These are phyloP conservation scores for Reticulitermes speratus DNA, from an alignment of 1,140 invertebrate species.

Conservation along the genomic window DNA sequence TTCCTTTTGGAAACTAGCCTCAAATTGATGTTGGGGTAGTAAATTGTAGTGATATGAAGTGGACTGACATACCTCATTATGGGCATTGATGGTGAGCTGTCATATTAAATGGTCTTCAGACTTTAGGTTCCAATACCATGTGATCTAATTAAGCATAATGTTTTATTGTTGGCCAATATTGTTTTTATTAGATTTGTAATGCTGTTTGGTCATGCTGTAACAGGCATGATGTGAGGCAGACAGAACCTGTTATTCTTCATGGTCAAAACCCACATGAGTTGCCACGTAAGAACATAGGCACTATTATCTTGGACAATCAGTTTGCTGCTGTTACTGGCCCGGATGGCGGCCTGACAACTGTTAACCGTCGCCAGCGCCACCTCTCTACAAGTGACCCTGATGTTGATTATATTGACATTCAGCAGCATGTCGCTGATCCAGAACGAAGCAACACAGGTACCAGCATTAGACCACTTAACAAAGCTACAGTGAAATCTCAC, in stretches of 20 bases:
- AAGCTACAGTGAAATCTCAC: no score
- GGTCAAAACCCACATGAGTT: slow-evolving; percentile 65
- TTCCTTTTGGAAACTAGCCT: no score
- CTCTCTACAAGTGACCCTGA: slow-evolving; percentile 65
- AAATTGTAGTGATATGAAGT: no score
- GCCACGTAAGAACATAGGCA: slow-evolving; percentile 55
- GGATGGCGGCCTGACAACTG: slow-evolving; percentile 71
- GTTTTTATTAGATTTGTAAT: no score
- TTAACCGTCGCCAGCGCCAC: slow-evolving; percentile 65
- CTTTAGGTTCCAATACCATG: no score
- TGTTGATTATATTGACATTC: slow-evolving; percentile 73
- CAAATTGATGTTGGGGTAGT: no score
- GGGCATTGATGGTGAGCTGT: no score
- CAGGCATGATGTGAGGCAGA: slow-evolving; percentile 48
- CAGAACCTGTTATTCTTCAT: slow-evolving; percentile 61
- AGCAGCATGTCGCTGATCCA: slow-evolving; percentile 44
- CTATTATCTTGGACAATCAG: slow-evolving; percentile 50
- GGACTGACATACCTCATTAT: no score
- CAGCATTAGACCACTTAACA: no score
- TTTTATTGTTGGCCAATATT: no score
- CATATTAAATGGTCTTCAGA: no score
- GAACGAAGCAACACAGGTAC: slow-evolving; percentile 28
- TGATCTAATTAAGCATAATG: no score
- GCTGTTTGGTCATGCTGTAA: background rate
- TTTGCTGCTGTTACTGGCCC: slow-evolving; percentile 73